These are phyloP conservation scores for Amblyopsis rosae DNA, from an alignment of 2,113 vertebrate species.

Conservation along the genomic window DNA sequence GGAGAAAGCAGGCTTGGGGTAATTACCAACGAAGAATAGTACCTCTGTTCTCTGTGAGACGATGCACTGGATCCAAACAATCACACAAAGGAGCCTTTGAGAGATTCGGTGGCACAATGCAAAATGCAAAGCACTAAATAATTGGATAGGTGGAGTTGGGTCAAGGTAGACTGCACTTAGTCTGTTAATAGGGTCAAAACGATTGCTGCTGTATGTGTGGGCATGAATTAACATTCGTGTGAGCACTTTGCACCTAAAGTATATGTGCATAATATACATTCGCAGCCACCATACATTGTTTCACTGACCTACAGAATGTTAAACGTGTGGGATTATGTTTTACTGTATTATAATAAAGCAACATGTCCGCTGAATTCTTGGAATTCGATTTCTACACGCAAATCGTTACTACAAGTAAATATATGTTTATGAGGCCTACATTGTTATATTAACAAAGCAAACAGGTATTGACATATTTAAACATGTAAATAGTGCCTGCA, in stretches of 20 bases:
- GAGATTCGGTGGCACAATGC: constrained; percentile 14
- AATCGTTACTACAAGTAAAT: too few relatives aligned
- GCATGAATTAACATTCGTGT: neutral
- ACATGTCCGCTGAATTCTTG: neutral
- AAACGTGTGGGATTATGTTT: neutral
- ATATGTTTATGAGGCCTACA: too few relatives aligned
- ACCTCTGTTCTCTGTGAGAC: constrained; percentile 44
- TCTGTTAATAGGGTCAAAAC: neutral
- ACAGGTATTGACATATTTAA: neutral
- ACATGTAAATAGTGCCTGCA: neutral
- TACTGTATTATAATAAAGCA: neutral
- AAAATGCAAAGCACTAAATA: constrained; percentile 26
- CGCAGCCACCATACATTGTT: neutral
- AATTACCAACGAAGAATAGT: constrained; percentile 57
- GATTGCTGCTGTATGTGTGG: neutral
- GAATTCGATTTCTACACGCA: too few relatives aligned
- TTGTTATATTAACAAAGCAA: too few relatives aligned
- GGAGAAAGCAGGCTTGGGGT: constrained; percentile 47
- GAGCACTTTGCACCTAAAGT: too few relatives aligned
- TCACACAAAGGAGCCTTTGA: constrained; percentile 54
- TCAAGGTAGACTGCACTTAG: neutral
- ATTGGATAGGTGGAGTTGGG: neutral
- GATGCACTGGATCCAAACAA: constrained; percentile 50
- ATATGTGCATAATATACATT: neutral
- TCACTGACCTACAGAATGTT: neutral